A percentile compares a stretch with the other conserved stretches of the same genome.
These are phyloP conservation scores for Amphibalanus amphitrite DNA, from an alignment of 1,140 invertebrate species.

Conservation along the genomic window DNA sequence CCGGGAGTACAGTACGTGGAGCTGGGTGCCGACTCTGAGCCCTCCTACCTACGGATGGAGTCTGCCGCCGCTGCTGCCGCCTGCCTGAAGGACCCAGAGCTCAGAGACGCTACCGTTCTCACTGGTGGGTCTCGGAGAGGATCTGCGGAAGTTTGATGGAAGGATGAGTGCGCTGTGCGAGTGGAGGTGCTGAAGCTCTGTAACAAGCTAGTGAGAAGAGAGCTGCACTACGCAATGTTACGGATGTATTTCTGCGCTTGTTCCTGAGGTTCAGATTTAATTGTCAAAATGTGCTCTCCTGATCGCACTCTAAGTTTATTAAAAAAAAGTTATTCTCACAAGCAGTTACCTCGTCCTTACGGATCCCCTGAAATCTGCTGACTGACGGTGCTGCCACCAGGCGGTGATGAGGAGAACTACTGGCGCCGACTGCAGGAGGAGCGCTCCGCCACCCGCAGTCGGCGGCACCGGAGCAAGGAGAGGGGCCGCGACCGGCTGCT, in stretches of 20 bases:
- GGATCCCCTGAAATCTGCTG: too few relatives aligned
- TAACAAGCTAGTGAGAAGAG: too few relatives aligned
- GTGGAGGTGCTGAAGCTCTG: too few relatives aligned
- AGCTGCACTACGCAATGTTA: too few relatives aligned
- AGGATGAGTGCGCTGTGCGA: too few relatives aligned
- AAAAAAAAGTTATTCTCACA: too few relatives aligned
- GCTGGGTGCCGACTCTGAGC: not conserved
- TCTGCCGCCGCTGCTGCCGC: not conserved
- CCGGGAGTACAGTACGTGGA: not conserved
- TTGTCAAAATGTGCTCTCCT: too few relatives aligned
- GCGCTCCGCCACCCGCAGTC: not conserved
- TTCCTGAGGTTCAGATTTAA: too few relatives aligned
- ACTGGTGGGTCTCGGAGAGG: not conserved
- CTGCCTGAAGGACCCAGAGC: not conserved
- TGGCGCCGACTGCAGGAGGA: not conserved
- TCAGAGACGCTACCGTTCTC: not conserved
- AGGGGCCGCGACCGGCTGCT: not conserved
- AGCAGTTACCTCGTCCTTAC: too few relatives aligned
- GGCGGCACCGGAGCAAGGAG: not conserved
- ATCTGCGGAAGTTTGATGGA: too few relatives aligned
- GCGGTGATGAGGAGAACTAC: not conserved
- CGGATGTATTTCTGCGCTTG: too few relatives aligned
- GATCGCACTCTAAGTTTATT: too few relatives aligned
- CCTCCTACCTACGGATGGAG: not conserved
- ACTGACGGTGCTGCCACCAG: not conserved